Percentiles rank a stretch among this genome's conserved stretches.
Conservation (phyloP, 37 sponge, comb jelly and placozoan species). For the Chondrilla cf. caribensis region DNA sequence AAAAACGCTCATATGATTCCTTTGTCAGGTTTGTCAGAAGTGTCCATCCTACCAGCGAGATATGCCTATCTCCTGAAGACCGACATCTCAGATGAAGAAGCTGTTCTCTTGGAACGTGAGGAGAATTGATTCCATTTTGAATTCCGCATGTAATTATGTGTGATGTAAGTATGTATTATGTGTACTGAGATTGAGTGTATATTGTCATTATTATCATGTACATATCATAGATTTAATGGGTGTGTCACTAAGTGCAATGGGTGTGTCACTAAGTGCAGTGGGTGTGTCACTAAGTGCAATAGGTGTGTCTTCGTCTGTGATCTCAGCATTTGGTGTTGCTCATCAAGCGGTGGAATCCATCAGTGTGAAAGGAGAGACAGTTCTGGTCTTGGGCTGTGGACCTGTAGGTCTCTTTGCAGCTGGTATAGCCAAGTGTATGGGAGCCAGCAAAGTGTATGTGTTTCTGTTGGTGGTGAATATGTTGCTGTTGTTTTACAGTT, state of each 20-base stretch:
- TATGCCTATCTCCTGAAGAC: slow-evolving; percentile 83
- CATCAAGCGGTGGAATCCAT: slow-evolving; percentile 87
- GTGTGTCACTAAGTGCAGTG: too few relatives aligned
- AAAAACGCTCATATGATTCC: too few relatives aligned
- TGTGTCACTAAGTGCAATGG: too few relatives aligned
- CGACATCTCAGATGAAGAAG: slow-evolving; percentile 57
- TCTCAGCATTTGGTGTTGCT: slow-evolving; percentile 91
- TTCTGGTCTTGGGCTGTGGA: slow-evolving; percentile 85
- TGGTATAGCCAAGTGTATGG: slow-evolving; percentile 75
- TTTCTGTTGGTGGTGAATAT: too few relatives aligned
- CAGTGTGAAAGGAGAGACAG: slow-evolving; percentile 63
- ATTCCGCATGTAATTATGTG: too few relatives aligned
- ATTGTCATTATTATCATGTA: too few relatives aligned
- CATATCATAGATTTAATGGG: too few relatives aligned
- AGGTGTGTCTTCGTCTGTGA: too few relatives aligned
- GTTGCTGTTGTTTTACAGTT: too few relatives aligned
- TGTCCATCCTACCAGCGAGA: slow-evolving; percentile 72
- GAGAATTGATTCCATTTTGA: too few relatives aligned
- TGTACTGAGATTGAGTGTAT: too few relatives aligned
- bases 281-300: neutral
- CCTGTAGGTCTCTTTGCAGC: slow-evolving; percentile 82
- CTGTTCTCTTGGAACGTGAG: slow-evolving; percentile 87
- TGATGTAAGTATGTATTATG: too few relatives aligned
- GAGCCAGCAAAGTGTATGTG: slow-evolving; percentile 79
- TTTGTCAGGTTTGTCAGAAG: slow-evolving; percentile 72